Base-by-base conservation (phyloP, 1,140 invertebrate genomes). In the Solenopsis fugax region DNA sequence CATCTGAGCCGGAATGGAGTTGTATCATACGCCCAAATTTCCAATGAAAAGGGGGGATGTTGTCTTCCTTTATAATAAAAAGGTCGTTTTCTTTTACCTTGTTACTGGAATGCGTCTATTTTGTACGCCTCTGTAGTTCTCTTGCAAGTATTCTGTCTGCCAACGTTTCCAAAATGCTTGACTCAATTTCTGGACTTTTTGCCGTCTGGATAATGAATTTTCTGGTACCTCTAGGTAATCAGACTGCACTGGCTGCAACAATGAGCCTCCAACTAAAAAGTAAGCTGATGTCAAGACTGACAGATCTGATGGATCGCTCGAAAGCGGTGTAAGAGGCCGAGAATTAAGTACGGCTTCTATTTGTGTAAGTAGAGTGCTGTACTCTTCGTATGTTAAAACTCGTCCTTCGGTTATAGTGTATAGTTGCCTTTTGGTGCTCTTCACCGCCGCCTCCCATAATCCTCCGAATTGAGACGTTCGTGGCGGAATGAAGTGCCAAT, bases 381-480 rank as follows among this genome's bases (percentile, higher is more conserved):
- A 62, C 13, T 62, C 13, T 6, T 62, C 58, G 1, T 62, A 62
- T 0, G 58, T 62, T 5, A 34, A 5, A 6, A 62, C 6, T 0
- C 24, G 24, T 13, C 24, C 24, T 62, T 62, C 58, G 2, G 54
- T 58, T 58, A 58, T 4, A 0, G 67, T 76, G 0, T 69, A 48
- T 29, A 94, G 48, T 62, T 92, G 88, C 18, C 90, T 69, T 82
- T 93, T 93, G 0, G 90, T 86, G 9, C 90, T 85, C 64, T 93
- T 91, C 1, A 95, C 92, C 0, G 81, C 88, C 21, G 92, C 88
- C 52, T 90, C 69, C 60, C 87, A 84, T 52, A 52, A 16, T 29
- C 80, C 87, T 67, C n/a, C 41, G 54, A 87, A 78, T 50, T 89
- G 37, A 21, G 80, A 73, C 13, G 87, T 69, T 10, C 62, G 16